Base-by-base conservation (phyloP, 2,888 invertebrate species). In the Poecilobothrus nobilitatus region DNA sequence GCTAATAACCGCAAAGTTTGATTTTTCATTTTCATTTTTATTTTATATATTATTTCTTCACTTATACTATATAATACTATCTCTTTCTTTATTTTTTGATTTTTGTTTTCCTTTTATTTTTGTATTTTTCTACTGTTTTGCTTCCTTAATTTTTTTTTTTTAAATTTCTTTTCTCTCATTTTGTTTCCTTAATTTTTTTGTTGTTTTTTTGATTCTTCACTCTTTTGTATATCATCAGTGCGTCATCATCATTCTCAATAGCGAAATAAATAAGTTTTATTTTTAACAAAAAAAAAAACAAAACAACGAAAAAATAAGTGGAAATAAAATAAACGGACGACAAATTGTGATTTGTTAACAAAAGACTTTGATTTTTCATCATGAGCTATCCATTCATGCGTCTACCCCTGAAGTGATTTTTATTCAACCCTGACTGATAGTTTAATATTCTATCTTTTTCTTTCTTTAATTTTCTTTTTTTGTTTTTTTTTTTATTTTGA, bases 291-390 rank as follows among this genome's bases (percentile, higher is more conserved):
- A 44, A 12, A n/a, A n/a, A n/a, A n/a, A n/a, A n/a, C n/a, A n/a
- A n/a, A n/a, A n/a, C n/a, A n/a, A n/a, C n/a, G n/a, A n/a, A n/a
- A n/a, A n/a, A n/a, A n/a, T n/a, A n/a, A n/a, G n/a, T n/a, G n/a
- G n/a, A n/a, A n/a, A n/a, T n/a, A n/a, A n/a, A n/a, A n/a, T n/a
- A 7, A 44, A 44, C 12, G 44, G 44, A 44, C 44, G 44, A 44
- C 44, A 44, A 44, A 44, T 44, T 44, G 44, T 44, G 12, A 44
- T 9, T 44, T 44, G 6, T 12, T 7, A 9, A 44, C 12, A 44
- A 44, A 44, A 44, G 44, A 44, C 44, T 44, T 44, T 44, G 44
- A 44, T 44, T 44, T 44, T 44, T 44, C 44, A n/a, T n/a, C n/a
- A n/a, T n/a, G n/a, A n/a, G n/a, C n/a, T n/a, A n/a, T n/a, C n/a